Conservation (phyloP, 2,888 invertebrate genomes). For the Trichacis sp. region DNA sequence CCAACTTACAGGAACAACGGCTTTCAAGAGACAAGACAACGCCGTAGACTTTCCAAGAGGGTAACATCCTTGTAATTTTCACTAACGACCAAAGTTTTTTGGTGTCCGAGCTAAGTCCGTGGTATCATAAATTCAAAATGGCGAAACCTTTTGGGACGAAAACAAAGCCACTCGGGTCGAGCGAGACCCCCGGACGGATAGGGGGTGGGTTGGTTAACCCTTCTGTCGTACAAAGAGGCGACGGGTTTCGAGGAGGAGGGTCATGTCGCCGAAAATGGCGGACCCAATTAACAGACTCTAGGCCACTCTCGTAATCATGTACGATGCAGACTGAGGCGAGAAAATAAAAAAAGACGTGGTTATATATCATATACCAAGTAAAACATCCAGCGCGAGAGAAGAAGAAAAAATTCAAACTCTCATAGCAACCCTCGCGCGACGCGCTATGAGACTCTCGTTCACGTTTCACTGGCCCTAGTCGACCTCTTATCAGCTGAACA, state of each 20-base stretch:
- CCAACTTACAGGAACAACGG: neutral
- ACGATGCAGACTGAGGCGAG: conserved; percentile 47
- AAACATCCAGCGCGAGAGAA: conserved; percentile 32
- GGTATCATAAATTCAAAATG: conserved; percentile 69
- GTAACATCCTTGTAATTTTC: conserved; percentile 52
- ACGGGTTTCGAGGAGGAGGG: conserved; percentile 47
- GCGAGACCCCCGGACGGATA: conserved; percentile 52
- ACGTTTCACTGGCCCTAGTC: conserved; percentile 58
- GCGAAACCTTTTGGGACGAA: conserved; percentile 64
- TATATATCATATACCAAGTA: too few species aligned
- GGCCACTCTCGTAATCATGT: conserved; percentile 52
- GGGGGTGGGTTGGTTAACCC: conserved; percentile 57
- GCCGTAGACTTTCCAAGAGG: conserved; percentile 19
- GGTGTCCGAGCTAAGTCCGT: conserved; percentile 62
- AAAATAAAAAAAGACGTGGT: conserved; percentile 48
- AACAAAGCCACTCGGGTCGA: conserved; percentile 66
- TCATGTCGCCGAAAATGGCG: conserved; percentile 66
- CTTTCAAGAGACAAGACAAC: conserved; percentile 16
- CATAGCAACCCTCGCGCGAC: conserved; percentile 35
- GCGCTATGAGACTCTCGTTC: conserved; percentile 45
- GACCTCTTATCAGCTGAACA: conserved; percentile 46
- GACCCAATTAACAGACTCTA: conserved; percentile 68
- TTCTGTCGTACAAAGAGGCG: conserved; percentile 57
- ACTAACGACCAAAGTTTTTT: conserved; percentile 68
- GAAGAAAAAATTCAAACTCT: conserved; percentile 39